Conservation (phyloP, 1,140 invertebrate species). For the Arion vulgaris region DNA sequence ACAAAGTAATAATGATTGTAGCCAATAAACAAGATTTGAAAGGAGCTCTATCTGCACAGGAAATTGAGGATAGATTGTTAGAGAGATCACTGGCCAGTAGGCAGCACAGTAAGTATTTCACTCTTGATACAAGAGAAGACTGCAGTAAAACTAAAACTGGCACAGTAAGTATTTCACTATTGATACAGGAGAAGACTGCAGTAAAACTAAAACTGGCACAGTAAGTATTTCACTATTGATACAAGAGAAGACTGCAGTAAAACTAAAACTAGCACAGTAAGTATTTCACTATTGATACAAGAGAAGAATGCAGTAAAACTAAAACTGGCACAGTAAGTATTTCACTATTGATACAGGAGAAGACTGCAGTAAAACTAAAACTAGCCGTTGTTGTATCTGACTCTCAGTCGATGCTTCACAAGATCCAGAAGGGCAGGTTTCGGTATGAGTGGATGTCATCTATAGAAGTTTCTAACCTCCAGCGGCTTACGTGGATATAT, state of each 20-base stretch:
- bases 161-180: no score
- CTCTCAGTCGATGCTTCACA: no score
- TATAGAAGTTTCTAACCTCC: no score
- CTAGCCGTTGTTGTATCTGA: no score
- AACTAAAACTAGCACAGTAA: background rate
- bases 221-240: background rate
- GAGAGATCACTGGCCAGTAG: background rate
- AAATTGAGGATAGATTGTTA: background rate
- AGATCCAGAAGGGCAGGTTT: no score
- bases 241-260: no score
- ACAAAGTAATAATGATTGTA: background rate
- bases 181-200: background rate
- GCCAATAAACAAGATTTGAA: background rate
- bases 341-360: background rate
- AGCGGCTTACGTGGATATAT: no score
- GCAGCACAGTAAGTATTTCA: background rate
- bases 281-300: background rate
- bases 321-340: background rate
- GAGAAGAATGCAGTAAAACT: background rate
- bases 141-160: background rate
- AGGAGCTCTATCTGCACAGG: background rate
- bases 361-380: background rate
- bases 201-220: background rate
- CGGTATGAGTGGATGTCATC: no score
- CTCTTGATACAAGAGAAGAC: background rate